phyloP scores from a whole-genome alignment of 2,888 invertebrate species.

The Sesamia inferens region DNA sequence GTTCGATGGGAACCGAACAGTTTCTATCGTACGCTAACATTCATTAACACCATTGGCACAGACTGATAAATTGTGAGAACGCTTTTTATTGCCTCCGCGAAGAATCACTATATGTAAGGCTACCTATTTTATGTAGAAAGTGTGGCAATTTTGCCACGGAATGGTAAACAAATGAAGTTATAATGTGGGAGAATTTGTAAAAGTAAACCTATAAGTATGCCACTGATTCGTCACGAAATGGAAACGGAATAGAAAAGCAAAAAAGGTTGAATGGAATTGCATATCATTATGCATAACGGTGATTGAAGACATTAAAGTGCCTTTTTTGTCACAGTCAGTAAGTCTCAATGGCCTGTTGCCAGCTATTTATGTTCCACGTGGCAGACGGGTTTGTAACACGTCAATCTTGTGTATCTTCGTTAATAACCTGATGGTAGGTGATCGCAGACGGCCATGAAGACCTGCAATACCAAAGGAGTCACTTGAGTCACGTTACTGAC shows the following conservation, averaged over 20 bases:
- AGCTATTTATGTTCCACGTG: neutral
- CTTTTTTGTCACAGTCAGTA: neutral
- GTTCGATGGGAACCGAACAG: constrained; percentile 57
- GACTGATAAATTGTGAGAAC: constrained; percentile 58
- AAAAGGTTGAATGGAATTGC: neutral
- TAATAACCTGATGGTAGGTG: neutral
- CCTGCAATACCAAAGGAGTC: constrained; percentile 34
- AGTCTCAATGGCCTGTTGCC: neutral
- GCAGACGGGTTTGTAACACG: neutral
- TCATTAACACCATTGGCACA: constrained; percentile 55
- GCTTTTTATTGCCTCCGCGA: constrained; percentile 24
- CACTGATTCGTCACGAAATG: constrained; percentile 5
- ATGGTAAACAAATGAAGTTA: constrained; percentile 31
- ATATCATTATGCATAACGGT: neutral
- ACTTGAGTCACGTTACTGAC: constrained; percentile 25
- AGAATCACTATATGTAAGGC: constrained; percentile 31
- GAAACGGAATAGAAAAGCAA: neutral
- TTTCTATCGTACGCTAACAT: constrained; percentile 47
- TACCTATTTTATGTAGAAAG: constrained; percentile 45
- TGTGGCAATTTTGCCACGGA: constrained; percentile 41
- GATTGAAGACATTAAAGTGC: neutral
- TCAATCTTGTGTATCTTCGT: neutral
- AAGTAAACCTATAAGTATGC: neutral
- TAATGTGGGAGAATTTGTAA: constrained; percentile 19
- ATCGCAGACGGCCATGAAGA: constrained; percentile 19